phyloP scores from a whole-genome alignment of 2,888 invertebrate genomes.

The Aethes cnicana region DNA sequence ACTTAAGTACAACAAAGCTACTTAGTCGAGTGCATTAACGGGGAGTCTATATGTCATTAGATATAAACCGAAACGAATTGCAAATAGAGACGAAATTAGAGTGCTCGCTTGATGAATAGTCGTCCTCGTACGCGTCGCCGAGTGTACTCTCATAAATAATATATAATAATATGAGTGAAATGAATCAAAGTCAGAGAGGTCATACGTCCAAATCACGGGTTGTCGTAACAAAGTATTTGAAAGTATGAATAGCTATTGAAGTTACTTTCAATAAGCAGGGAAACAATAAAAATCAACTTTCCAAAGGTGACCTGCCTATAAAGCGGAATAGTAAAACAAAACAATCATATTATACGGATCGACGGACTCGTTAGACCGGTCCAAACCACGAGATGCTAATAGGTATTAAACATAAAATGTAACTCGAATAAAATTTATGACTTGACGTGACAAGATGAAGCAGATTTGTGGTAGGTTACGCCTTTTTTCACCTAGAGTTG shows the following conservation, averaged over 20 bases:
- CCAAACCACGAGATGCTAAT: constrained; percentile 16
- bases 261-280: constrained; percentile 10
- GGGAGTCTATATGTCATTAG: background rate
- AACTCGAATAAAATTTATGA: constrained; percentile 21
- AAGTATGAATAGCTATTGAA: constrained; percentile 31
- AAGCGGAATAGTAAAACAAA: constrained; percentile 8
- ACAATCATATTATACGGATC: constrained; percentile 18
- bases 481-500: background rate
- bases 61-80: background rate
- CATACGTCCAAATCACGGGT: constrained; percentile 34
- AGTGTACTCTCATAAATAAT: constrained; percentile 30
- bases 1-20: constrained; percentile 15
- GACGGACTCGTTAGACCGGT: constrained; percentile 10
- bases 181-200: constrained; percentile 39
- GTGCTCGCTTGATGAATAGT: background rate
- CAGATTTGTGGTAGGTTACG: constrained; percentile 16
- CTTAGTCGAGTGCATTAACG: constrained; percentile 23
- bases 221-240: constrained; percentile 28
- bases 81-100: background rate
- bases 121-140: constrained; percentile 10
- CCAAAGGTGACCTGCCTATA: constrained; percentile 22
- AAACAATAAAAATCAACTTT: constrained; percentile 6
- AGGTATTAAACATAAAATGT: constrained; percentile 26
- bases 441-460: constrained; percentile 15
- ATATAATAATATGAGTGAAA: constrained; percentile 35